These are phyloP conservation scores for Morpho helenor DNA, from an alignment of 2,888 invertebrate genomes.

Conservation along the genomic window DNA sequence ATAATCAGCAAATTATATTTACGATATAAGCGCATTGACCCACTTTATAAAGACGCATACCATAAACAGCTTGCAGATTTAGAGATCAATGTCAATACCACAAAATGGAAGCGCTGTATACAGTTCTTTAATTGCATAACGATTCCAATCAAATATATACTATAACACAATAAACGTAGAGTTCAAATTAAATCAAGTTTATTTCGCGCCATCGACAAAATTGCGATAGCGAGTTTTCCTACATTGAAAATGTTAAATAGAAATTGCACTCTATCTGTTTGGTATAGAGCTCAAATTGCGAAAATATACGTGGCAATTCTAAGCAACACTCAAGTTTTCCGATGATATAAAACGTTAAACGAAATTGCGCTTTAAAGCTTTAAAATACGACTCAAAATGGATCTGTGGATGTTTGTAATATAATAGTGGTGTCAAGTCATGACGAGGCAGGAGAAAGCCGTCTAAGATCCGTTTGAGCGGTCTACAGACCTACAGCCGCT, in stretches of 20 bases:
- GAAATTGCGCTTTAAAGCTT: conserved; percentile 8
- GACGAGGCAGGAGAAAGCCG: conserved; percentile 25
- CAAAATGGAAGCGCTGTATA: conserved; percentile 12
- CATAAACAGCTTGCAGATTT: conserved; percentile 15
- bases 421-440: conserved; percentile 22
- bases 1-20: too few relatives aligned
- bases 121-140: conserved; percentile 5
- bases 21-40: conserved; percentile 1
- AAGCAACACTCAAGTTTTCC: conserved; percentile 10
- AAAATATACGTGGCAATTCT: neutral
- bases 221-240: conserved; percentile 6
- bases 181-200: conserved; percentile 2
- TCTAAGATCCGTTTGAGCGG: conserved; percentile 23
- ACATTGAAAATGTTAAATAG: neutral
- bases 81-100: conserved; percentile 15
- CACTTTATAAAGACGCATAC: neutral
- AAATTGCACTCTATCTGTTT: conserved; percentile 12
- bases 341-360: neutral
- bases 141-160: conserved; percentile 8
- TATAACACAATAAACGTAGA: neutral
- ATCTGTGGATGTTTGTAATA: conserved; percentile 3
- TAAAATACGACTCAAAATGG: conserved; percentile 6
- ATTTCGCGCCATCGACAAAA: conserved; percentile 3
- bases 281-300: conserved; percentile 10
- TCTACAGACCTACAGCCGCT: conserved; percentile 18